Evolutionary conservation across 1,140 invertebrate species (phyloP), one percentile per base, ranked within the genome.

Genomic region (Anoplophora glabripennis): DNA sequence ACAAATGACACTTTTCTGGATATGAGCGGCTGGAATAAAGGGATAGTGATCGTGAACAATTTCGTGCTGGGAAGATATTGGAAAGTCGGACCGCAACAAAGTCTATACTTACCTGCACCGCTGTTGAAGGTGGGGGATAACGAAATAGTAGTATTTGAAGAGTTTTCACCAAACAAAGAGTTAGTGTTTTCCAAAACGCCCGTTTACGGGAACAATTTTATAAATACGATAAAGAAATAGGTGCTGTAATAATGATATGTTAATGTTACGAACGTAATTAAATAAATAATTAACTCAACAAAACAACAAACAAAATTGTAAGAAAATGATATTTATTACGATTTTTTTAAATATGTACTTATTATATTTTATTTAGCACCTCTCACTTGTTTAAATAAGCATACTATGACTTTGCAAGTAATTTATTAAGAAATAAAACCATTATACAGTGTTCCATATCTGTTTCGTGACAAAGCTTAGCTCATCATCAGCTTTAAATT

Each of bases 21-120:
- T 61, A 75, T 79, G 71, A 60, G 64, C n/a, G 59, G 60, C 1
- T 81, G 80, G 80, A 67, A 65, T 8, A 80, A 79, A 73, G 85
- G 85, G 7, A 72, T 84, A 44, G 82, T 84, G 9, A 79, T 86
- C 56, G 61, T 87, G 1, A 87, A 87, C 75, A 83, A 82, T 7
- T 82, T 84, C 62, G 83, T 85, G 62, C 63, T 87, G 37, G 84
- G 84, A 11, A 68, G 85, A 48, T 86, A 85, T 68, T 67, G 64
- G 14, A 71, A 66, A 47, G 65, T 77, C 11, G 85, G 85, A 0
- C 85, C 86, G 0, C 79, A 81, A 65, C 69, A 76, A 54, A 80
- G 80, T 5, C 70, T 85, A 0, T 86, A 83, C 72, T 57, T 86
- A 37, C 84, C 84, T 15, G 82, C 75, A 4, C 78, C 81, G 1